phyloP scores from a whole-genome alignment of 2,888 invertebrate genomes.

The Trachelus troglodyta region DNA sequence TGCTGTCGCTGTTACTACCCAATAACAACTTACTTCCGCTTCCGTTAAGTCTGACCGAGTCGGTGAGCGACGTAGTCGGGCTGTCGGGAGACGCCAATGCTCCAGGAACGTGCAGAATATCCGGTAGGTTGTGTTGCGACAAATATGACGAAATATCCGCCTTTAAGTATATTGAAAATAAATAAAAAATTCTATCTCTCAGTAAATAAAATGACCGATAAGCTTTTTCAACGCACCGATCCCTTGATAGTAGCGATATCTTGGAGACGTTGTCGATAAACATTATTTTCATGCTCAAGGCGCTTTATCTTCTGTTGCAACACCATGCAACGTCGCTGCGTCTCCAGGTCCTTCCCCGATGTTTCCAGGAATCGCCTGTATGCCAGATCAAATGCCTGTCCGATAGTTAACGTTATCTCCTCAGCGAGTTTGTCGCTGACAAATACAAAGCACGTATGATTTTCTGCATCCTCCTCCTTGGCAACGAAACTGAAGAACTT shows the following conservation, averaged over 20 bases:
- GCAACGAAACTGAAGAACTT: slow-evolving; percentile 97
- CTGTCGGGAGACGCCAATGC: slow-evolving; percentile 30
- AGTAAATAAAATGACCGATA: not conserved
- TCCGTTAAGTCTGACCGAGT: slow-evolving; percentile 55
- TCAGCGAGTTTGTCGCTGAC: slow-evolving; percentile 97
- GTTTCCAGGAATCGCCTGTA: slow-evolving; percentile 95
- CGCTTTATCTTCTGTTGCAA: slow-evolving; percentile 89
- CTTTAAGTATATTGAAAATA: slow-evolving; percentile 33
- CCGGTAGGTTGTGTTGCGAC: slow-evolving; percentile 68
- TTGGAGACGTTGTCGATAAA: slow-evolving; percentile 84
- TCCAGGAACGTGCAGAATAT: slow-evolving; percentile 65
- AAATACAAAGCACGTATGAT: slow-evolving; percentile 96
- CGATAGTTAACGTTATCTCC: slow-evolving; percentile 97
- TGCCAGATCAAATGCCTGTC: slow-evolving; percentile 98
- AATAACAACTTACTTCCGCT: slow-evolving; percentile 40
- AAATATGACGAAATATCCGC: slow-evolving; percentile 69
- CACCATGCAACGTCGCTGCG: slow-evolving; percentile 80
- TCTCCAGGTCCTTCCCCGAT: slow-evolving; percentile 88
- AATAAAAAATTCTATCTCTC: not conserved
- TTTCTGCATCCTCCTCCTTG: slow-evolving; percentile 79
- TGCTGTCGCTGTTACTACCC: slow-evolving; percentile 50
- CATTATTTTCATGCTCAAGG: slow-evolving; percentile 86
- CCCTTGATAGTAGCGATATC: slow-evolving; percentile 72
- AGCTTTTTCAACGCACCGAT: slow-evolving; percentile 53
- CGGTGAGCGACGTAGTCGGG: slow-evolving; percentile 34